Conservation (phyloP, 1,140 invertebrate species). For the Sinella curviseta region DNA sequence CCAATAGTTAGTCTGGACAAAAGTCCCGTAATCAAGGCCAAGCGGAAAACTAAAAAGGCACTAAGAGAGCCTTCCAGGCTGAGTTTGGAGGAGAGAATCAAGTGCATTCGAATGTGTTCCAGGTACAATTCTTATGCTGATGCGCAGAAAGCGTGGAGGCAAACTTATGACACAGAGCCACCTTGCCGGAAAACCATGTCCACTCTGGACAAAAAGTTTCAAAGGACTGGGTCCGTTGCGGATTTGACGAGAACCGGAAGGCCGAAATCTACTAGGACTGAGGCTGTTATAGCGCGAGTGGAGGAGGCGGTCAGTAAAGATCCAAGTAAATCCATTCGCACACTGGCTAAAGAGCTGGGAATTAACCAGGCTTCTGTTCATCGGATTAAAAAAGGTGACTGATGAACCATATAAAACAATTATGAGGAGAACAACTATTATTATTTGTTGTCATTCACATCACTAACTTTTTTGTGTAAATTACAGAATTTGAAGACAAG, state of each 20-base stretch:
- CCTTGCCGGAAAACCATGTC: conserved; percentile 46
- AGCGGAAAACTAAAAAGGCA: neutral
- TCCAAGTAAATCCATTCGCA: conserved; percentile 43
- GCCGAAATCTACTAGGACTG: conserved; percentile 43
- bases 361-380: conserved; percentile 46
- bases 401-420: neutral
- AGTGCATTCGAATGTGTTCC: conserved; percentile 38
- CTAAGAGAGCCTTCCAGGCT: conserved; percentile 27
- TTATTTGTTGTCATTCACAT: neutral
- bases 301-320: conserved; percentile 37
- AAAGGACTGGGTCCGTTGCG: conserved; percentile 46
- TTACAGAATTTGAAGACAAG: conserved; percentile 36
- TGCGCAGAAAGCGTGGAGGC: conserved; percentile 43
- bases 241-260: conserved; percentile 41
- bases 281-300: conserved; percentile 38
- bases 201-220: conserved; percentile 45
- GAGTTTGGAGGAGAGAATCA: conserved; percentile 41
- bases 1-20: neutral
- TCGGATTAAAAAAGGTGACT: conserved; percentile 34
- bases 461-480: neutral
- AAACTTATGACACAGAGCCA: conserved; percentile 44
- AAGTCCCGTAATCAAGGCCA: neutral
- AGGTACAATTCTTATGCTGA: conserved; percentile 38
- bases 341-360: conserved; percentile 42
- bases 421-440: neutral